Base-by-base conservation (phyloP, 2,113 vertebrate genomes). In the Callaeas wilsoni region DNA sequence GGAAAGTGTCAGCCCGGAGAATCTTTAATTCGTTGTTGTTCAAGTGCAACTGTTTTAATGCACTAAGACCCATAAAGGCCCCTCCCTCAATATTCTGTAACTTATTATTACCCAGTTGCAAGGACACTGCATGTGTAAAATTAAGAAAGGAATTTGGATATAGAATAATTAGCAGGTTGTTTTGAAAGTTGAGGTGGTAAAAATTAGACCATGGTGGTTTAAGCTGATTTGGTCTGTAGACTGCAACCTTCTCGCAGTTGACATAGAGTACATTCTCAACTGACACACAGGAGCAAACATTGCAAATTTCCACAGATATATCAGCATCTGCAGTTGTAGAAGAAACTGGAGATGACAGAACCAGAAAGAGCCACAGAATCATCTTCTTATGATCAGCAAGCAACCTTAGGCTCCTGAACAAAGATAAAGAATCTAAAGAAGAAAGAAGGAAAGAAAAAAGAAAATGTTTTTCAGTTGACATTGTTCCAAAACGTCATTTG, bases 11-110 rank as follows among this genome's bases (percentile, higher is more conserved):
- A 68, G 99, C 99, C 76, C 99, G 98, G 90, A 99, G 98, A 96
- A 99, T 98, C 98, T 99, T 99, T 95, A 99, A 98, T 98, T 99
- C 99, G 79, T 99, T 99, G 98, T 99, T 99, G 98, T 99, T 99
- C 97, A 99, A 98, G 97, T 99, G 99, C 97, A 99, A 98, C 98
- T 99, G 99, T 95, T 99, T 99, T 97, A 99, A 97, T 33, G 99
- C 98, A 97, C 98, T 98, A 91, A 99, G 99, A 84, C 99, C 99
- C 96, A 98, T 96, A 95, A 99, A 99, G 14, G 99, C 99, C 93
- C 99, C 99, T 98, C 99, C 99, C 97, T 99, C 99, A 32, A 99
- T 99, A 97, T 99, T 99, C 98, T 99, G 99, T 91, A 99, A 97
- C 91, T 99, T 99, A 97, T 99, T 99, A 98, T 99, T 99, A 89